Percentiles rank a stretch among this genome's conserved stretches.
Evolutionary conservation across 2,888 invertebrate genomes (phyloP).

Genomic region (Acanthopleura granulata): DNA sequence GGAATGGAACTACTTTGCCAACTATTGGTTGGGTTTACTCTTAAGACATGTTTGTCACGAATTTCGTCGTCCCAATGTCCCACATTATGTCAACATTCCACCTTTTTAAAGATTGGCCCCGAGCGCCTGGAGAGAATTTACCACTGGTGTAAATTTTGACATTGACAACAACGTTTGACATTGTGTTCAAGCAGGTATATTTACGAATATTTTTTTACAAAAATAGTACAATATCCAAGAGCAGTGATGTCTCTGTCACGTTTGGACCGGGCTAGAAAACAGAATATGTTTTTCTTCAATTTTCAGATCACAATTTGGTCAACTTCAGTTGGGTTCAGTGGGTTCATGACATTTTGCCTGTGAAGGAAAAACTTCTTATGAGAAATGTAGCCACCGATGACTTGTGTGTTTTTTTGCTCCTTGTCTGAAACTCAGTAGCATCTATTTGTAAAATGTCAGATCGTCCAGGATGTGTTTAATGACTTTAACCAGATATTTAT

Average conservation of each 20-base stretch:
- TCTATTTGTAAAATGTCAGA: background rate
- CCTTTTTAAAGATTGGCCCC: conserved; percentile 6
- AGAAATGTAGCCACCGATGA: conserved; percentile 9
- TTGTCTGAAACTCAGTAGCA: background rate
- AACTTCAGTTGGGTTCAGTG: background rate
- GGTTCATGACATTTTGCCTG: conserved; percentile 6
- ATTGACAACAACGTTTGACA: background rate
- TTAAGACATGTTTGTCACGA: conserved; percentile 13
- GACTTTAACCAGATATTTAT: conserved; percentile 6
- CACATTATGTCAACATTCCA: background rate
- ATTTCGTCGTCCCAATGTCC: background rate
- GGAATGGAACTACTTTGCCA: conserved; percentile 13
- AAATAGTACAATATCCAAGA: background rate
- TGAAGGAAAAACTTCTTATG: background rate
- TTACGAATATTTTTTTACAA: background rate
- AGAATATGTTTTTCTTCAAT: background rate
- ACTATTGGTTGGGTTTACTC: conserved; percentile 14
- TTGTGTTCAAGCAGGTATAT: background rate
- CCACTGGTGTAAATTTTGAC: background rate
- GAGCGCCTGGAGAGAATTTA: conserved; percentile 11
- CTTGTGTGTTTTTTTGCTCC: conserved; percentile 5
- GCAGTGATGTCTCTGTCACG: background rate
- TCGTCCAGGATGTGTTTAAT: conserved; percentile 5
- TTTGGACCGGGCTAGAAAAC: background rate
- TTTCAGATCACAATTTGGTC: conserved; percentile 6